A percentile compares a stretch with the other conserved stretches of the same genome.
Conservation (phyloP, 1,140 invertebrate species). For the Drosophila biarmipes region DNA sequence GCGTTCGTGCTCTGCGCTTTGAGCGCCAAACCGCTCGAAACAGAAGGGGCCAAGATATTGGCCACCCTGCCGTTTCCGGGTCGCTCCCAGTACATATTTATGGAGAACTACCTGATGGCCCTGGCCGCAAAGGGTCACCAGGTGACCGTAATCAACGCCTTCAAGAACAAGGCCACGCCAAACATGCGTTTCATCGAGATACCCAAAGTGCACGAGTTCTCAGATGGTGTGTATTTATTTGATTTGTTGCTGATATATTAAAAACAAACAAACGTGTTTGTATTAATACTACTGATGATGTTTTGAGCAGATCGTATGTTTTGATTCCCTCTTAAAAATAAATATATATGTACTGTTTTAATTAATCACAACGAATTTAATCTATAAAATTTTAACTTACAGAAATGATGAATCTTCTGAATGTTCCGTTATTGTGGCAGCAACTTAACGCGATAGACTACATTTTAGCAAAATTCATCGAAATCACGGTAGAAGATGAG, state of each 20-base stretch:
- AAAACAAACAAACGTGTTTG: too few species aligned
- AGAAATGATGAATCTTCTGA: background rate
- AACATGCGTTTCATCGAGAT: constrained; percentile 79
- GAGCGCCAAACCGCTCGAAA: constrained; percentile 11
- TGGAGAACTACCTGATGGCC: background rate
- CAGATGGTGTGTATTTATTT: background rate
- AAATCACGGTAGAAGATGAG: background rate
- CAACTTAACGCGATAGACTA: constrained; percentile 54
- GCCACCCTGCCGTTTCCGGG: background rate
- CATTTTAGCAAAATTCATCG: background rate
- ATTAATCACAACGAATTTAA: too few species aligned
- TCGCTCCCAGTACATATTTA: background rate
- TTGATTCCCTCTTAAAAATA: too few species aligned
- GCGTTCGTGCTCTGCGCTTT: constrained; percentile 33
- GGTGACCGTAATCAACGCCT: background rate
- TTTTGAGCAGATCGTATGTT: too few species aligned
- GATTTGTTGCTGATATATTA: constrained; percentile 42
- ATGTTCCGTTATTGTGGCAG: constrained; percentile 55
- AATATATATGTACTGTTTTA: too few species aligned
- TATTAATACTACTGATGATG: too few species aligned
- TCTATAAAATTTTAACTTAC: background rate
- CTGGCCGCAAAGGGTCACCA: background rate
- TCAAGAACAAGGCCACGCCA: background rate
- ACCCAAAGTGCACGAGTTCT: constrained; percentile 22
- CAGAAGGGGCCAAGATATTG: constrained; percentile 59